A percentile compares a stretch with the other conserved stretches of the same genome.
Conservation (phyloP, 2,113 vertebrate species). For the Otis tarda region DNA sequence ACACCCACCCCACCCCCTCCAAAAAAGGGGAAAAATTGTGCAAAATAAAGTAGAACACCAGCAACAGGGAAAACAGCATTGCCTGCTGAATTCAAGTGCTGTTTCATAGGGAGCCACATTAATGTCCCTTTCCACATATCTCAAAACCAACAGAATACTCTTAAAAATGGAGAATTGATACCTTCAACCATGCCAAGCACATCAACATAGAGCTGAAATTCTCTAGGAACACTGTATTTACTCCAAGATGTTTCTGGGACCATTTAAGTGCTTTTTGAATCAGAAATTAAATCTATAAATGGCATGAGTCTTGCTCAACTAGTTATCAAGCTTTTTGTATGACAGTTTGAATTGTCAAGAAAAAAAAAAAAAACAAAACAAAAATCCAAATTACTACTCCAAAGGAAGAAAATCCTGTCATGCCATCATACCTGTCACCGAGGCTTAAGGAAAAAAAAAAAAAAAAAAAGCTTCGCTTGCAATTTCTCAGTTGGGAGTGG, state of each 20-base stretch:
- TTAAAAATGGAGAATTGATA: background rate
- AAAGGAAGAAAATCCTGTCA: background rate
- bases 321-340: background rate
- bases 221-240: background rate
- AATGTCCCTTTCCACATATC: background rate
- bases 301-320: background rate
- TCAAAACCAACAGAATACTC: background rate
- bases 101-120: background rate
- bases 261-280: background rate
- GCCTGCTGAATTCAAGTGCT: background rate
- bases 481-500: background rate
- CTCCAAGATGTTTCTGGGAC: background rate
- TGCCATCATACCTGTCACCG: background rate
- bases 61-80: background rate
- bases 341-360: background rate
- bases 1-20: accelerated
- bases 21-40: accelerated
- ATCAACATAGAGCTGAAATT: background rate
- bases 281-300: background rate
- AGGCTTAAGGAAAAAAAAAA: background rate
- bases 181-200: background rate
- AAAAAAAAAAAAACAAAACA: background rate
- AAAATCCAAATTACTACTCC: background rate
- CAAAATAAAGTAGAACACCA: background rate
- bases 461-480: background rate